A percentile compares a stretch with the other conserved stretches of the same genome.
phyloP scores from a whole-genome alignment of 2,797 vertebrate species.

The Darevskia nairensis region DNA sequence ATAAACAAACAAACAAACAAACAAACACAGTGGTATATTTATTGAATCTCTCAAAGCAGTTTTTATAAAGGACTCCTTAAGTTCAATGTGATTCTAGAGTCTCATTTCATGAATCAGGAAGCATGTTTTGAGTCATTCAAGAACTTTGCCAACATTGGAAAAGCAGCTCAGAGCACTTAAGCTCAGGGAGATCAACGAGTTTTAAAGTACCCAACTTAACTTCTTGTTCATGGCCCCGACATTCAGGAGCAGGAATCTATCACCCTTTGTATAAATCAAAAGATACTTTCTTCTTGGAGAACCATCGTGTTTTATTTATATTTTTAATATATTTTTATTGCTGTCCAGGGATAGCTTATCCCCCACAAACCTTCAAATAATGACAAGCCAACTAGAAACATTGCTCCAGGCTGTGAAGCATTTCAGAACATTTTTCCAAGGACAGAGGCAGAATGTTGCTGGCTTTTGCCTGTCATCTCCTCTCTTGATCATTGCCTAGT shows the following conservation, averaged over 20 bases:
- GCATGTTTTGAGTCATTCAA: neutral
- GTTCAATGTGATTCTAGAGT: neutral
- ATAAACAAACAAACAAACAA: no score
- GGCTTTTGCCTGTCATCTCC: no score
- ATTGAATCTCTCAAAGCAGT: neutral
- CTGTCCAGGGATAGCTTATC: slow-evolving; percentile 3
- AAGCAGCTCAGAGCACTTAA: no score
- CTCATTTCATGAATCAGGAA: neutral
- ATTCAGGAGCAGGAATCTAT: neutral
- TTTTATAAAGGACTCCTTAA: neutral
- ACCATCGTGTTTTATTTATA: neutral
- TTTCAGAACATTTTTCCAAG: neutral
- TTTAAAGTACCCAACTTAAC: neutral
- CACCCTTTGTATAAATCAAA: neutral
- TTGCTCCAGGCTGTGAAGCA: neutral
- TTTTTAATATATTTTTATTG: neutral
- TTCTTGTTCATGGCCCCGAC: neutral
- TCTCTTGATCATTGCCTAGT: no score
- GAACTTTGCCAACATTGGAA: neutral
- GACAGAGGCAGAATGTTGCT: neutral
- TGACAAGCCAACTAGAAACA: neutral
- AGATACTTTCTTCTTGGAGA: slow-evolving; percentile 8
- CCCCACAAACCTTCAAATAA: neutral
- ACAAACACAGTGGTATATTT: neutral
- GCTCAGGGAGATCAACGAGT: neutral